Conservation (phyloP, 2,888 invertebrate genomes). For the Phragmatobia fuliginosa region DNA sequence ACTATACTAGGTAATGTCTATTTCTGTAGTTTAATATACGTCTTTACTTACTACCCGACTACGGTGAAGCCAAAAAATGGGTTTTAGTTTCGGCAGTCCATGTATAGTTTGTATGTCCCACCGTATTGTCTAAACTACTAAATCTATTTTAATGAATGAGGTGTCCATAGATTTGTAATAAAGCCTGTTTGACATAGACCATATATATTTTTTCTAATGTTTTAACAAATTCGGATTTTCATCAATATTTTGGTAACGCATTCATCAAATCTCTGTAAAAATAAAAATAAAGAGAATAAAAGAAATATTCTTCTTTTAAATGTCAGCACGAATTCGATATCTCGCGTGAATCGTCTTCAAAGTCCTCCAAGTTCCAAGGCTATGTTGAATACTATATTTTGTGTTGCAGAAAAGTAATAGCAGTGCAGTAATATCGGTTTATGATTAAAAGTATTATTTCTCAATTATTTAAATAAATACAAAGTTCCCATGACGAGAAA, state of each 20-base stretch:
- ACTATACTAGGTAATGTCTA: not conserved
- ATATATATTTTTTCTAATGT: too few relatives aligned
- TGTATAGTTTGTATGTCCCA: too few relatives aligned
- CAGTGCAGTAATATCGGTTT: not conserved
- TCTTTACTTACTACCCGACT: too few relatives aligned
- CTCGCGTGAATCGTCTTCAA: not conserved
- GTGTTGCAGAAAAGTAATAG: not conserved
- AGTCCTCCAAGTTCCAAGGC: not conserved
- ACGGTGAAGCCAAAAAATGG: too few relatives aligned
- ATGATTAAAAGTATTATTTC: not conserved
- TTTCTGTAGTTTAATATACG: too few relatives aligned
- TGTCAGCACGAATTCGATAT: not conserved
- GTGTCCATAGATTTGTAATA: too few relatives aligned
- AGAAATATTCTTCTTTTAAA: not conserved
- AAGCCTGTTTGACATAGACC: too few relatives aligned
- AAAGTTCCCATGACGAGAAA: slow-evolving; percentile 26
- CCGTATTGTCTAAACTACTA: too few relatives aligned
- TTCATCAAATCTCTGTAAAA: not conserved
- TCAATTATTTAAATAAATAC: slow-evolving; percentile 21
- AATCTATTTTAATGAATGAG: too few relatives aligned
- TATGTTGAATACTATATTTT: not conserved
- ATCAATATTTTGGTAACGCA: too few relatives aligned
- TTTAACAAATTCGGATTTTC: too few relatives aligned
- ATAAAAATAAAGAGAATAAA: not conserved
- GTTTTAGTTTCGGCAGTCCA: too few relatives aligned